Conservation (phyloP, 2,888 invertebrate genomes). For the Acleris laterana region DNA sequence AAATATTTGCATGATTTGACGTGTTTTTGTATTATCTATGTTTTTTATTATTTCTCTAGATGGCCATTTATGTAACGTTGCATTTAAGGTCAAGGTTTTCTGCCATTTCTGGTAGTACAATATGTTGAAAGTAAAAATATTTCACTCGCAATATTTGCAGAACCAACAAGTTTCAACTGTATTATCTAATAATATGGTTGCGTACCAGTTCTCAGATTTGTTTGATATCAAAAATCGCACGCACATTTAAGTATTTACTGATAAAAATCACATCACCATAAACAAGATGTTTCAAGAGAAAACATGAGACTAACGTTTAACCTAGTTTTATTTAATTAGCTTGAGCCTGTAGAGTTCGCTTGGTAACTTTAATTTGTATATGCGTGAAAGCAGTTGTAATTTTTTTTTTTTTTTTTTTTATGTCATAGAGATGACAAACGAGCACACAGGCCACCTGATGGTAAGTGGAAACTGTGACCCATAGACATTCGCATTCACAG, state of each 20-base stretch:
- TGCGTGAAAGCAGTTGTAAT: no score
- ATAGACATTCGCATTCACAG: no score
- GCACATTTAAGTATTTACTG: conserved; percentile 11
- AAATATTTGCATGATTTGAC: conserved; percentile 27
- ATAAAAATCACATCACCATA: conserved; percentile 17
- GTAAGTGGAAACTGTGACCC: no score
- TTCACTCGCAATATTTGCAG: neutral
- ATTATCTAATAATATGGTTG: neutral
- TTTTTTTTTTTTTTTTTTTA: no score
- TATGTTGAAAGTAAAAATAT: neutral
- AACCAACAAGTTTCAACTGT: no score
- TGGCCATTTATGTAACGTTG: neutral
- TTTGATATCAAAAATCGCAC: neutral
- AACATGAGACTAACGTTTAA: conserved; percentile 13
- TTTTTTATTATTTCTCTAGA: conserved; percentile 8
- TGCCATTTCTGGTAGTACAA: neutral
- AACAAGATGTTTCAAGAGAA: conserved; percentile 18
- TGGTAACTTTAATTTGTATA: neutral
- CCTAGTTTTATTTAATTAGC: conserved; percentile 6
- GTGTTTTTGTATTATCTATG: conserved; percentile 4
- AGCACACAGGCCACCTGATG: no score
- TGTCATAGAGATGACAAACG: no score
- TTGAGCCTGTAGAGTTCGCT: neutral
- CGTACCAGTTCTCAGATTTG: no score
- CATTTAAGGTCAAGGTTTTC: conserved; percentile 27